Conservation (phyloP, 1,140 invertebrate species). For the Stegodyphus dumicola region DNA sequence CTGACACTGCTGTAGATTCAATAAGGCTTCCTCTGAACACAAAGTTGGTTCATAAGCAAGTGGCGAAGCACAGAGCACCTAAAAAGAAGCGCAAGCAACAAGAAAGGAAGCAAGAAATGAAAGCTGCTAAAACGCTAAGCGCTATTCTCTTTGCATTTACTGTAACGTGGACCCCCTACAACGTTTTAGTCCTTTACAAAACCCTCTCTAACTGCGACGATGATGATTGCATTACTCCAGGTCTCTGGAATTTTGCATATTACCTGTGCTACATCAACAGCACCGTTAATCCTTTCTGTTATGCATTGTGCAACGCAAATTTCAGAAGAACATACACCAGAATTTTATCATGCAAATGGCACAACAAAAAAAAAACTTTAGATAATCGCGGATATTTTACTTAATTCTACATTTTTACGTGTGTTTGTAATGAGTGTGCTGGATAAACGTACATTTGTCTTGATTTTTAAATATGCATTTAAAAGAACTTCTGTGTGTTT, state of each 20-base stretch:
- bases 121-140: conserved; percentile 97
- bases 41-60: conserved; percentile 85
- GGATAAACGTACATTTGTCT: conserved; percentile 7
- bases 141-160: conserved; percentile 98
- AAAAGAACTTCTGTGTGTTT: conserved; percentile 31
- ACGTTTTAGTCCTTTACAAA: conserved; percentile 91
- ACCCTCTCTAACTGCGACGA: conserved; percentile 85
- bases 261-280: conserved; percentile 97
- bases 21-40: conserved; percentile 85
- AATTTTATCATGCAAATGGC: conserved; percentile 96
- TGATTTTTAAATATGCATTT: conserved; percentile 10
- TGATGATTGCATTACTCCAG: conserved; percentile 79
- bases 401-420: conserved; percentile 42
- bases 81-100: conserved; percentile 86
- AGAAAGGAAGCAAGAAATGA: conserved; percentile 97
- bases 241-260: conserved; percentile 96
- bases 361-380: conserved; percentile 53
- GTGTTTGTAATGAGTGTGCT: conserved; percentile 34
- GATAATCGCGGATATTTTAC: conserved; percentile 62
- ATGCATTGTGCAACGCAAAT: conserved; percentile 96
- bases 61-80: conserved; percentile 68
- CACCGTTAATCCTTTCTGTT: conserved; percentile 81
- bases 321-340: conserved; percentile 95
- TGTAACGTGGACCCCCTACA: conserved; percentile 99
- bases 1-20: conserved; percentile 72